Evolutionary conservation across 2,888 invertebrate species (phyloP).

Genomic region (Chaetogeoica ovagalla): DNA sequence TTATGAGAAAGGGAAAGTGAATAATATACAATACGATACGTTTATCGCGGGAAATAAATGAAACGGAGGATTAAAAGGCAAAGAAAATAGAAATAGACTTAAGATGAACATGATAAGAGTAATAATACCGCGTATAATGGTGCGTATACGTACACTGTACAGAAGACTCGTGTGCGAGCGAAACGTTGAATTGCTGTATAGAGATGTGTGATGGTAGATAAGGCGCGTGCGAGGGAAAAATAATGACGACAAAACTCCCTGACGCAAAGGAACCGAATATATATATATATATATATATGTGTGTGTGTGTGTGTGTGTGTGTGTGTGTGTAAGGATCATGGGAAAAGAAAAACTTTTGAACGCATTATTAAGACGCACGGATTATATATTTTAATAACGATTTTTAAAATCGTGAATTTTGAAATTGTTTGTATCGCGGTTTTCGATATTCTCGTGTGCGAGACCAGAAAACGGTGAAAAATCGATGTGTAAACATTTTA

Average conservation of each 20-base stretch:
- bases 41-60: too few species aligned
- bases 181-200: constrained; percentile 1
- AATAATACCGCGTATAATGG: neutral
- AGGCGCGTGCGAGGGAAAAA: constrained; percentile 4
- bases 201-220: constrained; percentile 22
- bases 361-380: too few species aligned
- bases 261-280: neutral
- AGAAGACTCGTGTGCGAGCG: neutral
- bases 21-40: too few species aligned
- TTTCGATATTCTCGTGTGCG: too few species aligned
- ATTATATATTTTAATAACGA: too few species aligned
- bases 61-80: neutral
- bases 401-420: too few species aligned
- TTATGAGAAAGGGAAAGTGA: too few species aligned
- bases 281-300: too few species aligned
- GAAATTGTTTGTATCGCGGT: too few species aligned
- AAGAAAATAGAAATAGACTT: neutral
- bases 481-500: too few species aligned
- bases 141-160: neutral
- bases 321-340: neutral
- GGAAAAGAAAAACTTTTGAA: constrained; percentile 14
- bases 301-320: too few species aligned
- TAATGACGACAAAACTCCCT: constrained; percentile 11
- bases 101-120: constrained; percentile 1
- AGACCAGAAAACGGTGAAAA: too few species aligned